Evolutionary conservation across 2,888 invertebrate genomes (phyloP).

Genomic region (Strigamia maritima): DNA sequence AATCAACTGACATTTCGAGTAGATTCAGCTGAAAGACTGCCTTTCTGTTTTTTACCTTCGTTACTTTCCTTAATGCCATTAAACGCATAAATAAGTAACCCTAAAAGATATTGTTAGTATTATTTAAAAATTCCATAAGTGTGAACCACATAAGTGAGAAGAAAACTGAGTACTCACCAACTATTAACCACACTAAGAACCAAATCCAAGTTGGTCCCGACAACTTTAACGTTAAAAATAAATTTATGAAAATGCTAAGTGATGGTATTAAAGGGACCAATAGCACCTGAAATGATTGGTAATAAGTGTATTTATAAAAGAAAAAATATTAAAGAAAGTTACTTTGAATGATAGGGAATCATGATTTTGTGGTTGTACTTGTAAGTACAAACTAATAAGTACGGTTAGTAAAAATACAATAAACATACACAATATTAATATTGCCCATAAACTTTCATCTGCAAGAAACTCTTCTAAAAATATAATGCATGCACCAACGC

Average conservation of each 20-base stretch:
- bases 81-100: constrained; percentile 36
- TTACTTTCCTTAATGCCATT: constrained; percentile 38
- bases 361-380: background rate
- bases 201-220: constrained; percentile 77
- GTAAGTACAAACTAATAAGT: background rate
- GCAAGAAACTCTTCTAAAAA: background rate
- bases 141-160: too few relatives aligned
- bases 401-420: background rate
- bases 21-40: background rate
- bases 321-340: constrained; percentile 41
- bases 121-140: too few relatives aligned
- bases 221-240: constrained; percentile 79
- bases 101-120: too few relatives aligned
- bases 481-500: background rate
- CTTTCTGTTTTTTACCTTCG: constrained; percentile 37
- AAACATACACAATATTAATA: constrained; percentile 34
- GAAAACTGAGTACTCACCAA: too few relatives aligned
- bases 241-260: constrained; percentile 74
- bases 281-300: constrained; percentile 65
- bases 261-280: constrained; percentile 77
- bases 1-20: background rate
- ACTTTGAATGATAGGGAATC: constrained; percentile 20
- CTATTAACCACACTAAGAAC: constrained; percentile 72
- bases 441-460: background rate
- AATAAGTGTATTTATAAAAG: constrained; percentile 51